Percentiles rank a stretch among this genome's conserved stretches.
These are phyloP conservation scores for Plumapathes pennacea DNA, from an alignment of 92 coral and sea anemone genomes.

Conservation along the genomic window DNA sequence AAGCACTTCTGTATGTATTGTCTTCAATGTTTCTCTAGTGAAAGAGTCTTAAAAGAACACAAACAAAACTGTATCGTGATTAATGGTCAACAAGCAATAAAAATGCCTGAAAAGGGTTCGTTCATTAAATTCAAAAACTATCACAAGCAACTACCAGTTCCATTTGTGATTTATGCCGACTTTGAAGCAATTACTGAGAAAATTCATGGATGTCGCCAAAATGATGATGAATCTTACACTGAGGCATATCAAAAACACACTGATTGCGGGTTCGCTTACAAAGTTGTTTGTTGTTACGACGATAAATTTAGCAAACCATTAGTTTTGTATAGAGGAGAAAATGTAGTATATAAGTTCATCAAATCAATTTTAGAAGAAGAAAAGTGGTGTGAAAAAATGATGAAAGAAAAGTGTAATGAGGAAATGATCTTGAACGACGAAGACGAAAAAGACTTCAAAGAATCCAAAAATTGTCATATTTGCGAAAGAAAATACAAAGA, in stretches of 20 bases:
- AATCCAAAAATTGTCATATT: not conserved
- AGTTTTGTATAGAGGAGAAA: not conserved
- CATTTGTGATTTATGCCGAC: not conserved
- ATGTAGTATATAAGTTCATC: constrained; percentile 6
- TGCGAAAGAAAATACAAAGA: not conserved
- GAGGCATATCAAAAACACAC: constrained; percentile 12
- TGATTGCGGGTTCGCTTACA: constrained; percentile 25
- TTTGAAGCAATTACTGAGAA: constrained; percentile 3
- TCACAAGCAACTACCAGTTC: constrained; percentile 6
- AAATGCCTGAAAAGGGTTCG: constrained; percentile 29
- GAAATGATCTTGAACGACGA: not conserved
- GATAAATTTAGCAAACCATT: constrained; percentile 4
- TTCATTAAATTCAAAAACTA: constrained; percentile 7
- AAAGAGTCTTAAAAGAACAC: not conserved
- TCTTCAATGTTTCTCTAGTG: constrained; percentile 2
- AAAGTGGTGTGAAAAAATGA: not conserved
- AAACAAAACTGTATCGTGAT: constrained; percentile 7
- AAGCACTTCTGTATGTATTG: constrained; percentile 19
- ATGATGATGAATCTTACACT: constrained; percentile 3
- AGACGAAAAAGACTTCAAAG: not conserved
- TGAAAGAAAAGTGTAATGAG: not conserved
- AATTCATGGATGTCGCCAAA: not conserved
- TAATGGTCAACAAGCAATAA: constrained; percentile 30
- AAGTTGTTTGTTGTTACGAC: constrained; percentile 33
- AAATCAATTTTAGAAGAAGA: not conserved